phyloP scores from a whole-genome alignment of 2,113 vertebrate species.

The Antigone vipio region DNA sequence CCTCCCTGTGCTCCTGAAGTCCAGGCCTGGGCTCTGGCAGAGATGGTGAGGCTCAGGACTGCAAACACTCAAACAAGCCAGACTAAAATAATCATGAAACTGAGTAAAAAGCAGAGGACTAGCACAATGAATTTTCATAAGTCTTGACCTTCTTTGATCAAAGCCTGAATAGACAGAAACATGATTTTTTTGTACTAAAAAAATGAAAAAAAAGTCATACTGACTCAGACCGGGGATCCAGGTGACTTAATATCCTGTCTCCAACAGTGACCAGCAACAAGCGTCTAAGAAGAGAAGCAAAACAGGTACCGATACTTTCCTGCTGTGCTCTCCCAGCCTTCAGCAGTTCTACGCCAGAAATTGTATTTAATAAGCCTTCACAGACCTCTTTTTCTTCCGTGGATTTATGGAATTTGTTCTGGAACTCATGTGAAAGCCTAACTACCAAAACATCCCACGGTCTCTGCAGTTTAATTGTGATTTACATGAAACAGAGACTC shows the following conservation, averaged over 20 bases:
- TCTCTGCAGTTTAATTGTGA: background rate
- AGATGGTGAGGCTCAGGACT: background rate
- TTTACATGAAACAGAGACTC: background rate
- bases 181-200: background rate
- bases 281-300: background rate
- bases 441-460: accelerated
- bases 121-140: background rate
- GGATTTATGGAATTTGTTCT: background rate
- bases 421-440: background rate
- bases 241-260: background rate
- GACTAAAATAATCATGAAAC: background rate
- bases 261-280: background rate
- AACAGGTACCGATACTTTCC: background rate
- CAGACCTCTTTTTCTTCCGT: background rate
- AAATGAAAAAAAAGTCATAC: background rate
- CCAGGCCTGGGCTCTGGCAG: background rate
- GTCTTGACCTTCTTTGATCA: background rate
- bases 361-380: background rate
- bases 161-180: background rate
- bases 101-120: background rate
- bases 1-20: background rate
- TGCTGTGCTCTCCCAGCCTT: background rate
- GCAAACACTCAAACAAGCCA: background rate
- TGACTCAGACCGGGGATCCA: background rate
- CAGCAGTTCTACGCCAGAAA: background rate